Evolutionary conservation across 2,797 vertebrate species (phyloP), one percentile per base, ranked within the genome.

Genomic region (Chrysocyon brachyurus): DNA sequence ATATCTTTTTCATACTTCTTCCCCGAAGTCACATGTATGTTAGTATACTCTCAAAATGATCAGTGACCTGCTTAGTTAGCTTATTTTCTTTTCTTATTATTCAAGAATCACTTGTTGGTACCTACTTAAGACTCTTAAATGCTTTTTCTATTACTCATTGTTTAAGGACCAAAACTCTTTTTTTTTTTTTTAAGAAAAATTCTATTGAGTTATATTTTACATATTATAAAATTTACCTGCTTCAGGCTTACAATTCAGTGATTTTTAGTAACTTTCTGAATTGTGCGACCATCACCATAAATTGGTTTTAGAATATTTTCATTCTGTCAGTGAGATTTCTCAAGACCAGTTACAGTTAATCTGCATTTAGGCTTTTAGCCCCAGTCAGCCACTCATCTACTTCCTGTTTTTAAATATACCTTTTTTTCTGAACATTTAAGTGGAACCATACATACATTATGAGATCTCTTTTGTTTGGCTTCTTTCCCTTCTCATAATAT

Each of bases 401-500:
- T 46, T 95, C 40, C 40, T 88, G 31, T 82, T 77, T 78, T 49
- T 78, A n/a, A 79, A 52, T 94, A n/a, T 54, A 22, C 16, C 54
- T 83, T 90, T 92, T 83, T 90, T 92, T 94, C 75, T 57, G 79
- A 52, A 40, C 72, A 75, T 86, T 19, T 56, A 70, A 84, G 22
- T 72, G 16, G 46, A 84, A 85, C 26, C 63, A 24, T 89, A 14
- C 63, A 24, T 89, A 14, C 11, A 19, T 2, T 24, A 19, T 59
- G 36, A 77, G 33, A 82, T 33, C 21, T 81, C 4, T 68, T 86
- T 33, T 86, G 57, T 56, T 87, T 33, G 46, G 33, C 16, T 52
- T 88, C 17, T 82, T 49, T 70, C 11, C 3, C n/a, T 49, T 49
- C 40, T 73, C 40, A 28, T 9, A 14, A 14, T 75, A 24, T 49